Evolutionary conservation across 2,888 invertebrate species (phyloP).

Genomic region (Baronia brevicornis): DNA sequence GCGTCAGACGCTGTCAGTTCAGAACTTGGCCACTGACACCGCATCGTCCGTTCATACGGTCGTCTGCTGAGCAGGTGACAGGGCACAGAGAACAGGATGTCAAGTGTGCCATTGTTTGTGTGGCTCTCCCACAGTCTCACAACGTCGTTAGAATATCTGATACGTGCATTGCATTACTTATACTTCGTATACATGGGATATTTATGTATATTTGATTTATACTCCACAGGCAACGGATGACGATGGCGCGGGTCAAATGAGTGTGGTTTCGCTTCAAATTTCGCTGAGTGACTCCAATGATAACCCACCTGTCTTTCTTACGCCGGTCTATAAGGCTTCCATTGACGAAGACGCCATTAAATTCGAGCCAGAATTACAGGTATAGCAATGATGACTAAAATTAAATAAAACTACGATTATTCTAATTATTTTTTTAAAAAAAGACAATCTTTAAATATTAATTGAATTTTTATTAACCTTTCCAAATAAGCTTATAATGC

Average conservation of each 20-base stretch:
- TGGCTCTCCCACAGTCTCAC: no score
- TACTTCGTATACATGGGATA: not conserved
- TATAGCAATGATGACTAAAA: constrained; percentile 16
- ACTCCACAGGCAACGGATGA: constrained; percentile 85
- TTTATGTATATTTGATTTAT: not conserved
- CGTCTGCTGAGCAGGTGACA: no score
- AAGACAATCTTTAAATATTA: no score
- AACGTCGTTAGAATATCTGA: no score
- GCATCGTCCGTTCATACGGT: no score
- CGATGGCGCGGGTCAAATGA: constrained; percentile 85
- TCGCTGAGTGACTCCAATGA: constrained; percentile 90
- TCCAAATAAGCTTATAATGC: no score
- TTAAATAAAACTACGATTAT: not conserved
- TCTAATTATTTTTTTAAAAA: not conserved
- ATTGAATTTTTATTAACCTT: no score
- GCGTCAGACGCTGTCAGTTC: no score
- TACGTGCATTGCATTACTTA: no score
- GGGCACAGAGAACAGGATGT: no score
- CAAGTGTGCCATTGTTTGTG: no score
- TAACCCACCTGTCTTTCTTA: constrained; percentile 88
- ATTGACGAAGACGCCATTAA: constrained; percentile 90
- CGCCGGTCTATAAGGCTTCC: constrained; percentile 84
- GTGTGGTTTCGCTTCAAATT: constrained; percentile 87
- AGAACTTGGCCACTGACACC: no score
- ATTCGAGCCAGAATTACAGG: constrained; percentile 84